A percentile compares a stretch with the other conserved stretches of the same genome.
These are phyloP conservation scores for Sternotherus odoratus DNA, from an alignment of 2,797 vertebrate genomes.

Conservation along the genomic window DNA sequence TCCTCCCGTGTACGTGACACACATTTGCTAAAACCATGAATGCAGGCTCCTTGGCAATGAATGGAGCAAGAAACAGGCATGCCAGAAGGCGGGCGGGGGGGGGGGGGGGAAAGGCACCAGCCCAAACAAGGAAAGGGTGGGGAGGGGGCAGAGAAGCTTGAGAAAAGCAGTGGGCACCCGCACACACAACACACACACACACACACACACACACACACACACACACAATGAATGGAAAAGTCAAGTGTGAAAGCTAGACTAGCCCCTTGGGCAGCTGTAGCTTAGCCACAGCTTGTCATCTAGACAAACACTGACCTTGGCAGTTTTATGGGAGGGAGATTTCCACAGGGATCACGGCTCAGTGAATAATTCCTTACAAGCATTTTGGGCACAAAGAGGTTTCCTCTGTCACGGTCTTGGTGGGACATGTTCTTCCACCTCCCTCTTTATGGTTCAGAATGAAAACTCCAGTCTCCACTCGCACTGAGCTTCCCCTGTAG, in stretches of 20 bases:
- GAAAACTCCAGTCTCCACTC: background rate
- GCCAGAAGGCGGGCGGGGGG: background rate
- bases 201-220: rapidly evolving
- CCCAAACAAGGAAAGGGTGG: rapidly evolving
- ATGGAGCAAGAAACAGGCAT: background rate
- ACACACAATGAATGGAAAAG: background rate
- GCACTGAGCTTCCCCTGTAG: background rate
- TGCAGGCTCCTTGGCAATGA: rapidly evolving
- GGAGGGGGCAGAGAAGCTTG: background rate
- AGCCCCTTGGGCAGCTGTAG: background rate
- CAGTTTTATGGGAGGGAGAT: background rate
- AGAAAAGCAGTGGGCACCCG: rapidly evolving
- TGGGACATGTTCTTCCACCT: rapidly evolving
- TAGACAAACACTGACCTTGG: background rate
- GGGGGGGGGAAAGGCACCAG: too few relatives aligned
- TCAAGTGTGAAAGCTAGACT: background rate
- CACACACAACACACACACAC: rapidly evolving
- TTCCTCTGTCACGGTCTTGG: rapidly evolving
- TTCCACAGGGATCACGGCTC: background rate
- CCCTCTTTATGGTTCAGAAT: background rate
- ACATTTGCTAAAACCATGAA: rapidly evolving
- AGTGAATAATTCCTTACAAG: rapidly evolving
- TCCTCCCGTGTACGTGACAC: rapidly evolving
- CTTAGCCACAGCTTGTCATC: rapidly evolving
- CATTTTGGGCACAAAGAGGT: background rate